These are phyloP conservation scores for Macrostomum cliftonense DNA, from an alignment of 2,888 invertebrate genomes.

Conservation along the genomic window DNA sequence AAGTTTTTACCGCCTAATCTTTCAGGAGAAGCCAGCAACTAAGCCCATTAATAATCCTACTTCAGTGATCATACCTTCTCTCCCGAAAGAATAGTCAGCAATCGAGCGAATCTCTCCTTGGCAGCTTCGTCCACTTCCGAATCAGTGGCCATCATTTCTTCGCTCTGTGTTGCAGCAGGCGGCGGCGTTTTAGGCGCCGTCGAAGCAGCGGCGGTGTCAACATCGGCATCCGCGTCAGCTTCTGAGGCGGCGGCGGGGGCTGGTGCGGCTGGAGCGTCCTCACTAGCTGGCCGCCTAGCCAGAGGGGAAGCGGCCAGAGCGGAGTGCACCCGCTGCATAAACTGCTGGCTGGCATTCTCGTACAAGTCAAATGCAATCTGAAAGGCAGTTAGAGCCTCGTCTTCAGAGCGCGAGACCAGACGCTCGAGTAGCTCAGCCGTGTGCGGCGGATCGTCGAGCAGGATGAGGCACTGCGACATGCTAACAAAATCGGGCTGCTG, in stretches of 20 bases:
- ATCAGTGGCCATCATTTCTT: conserved; percentile 17
- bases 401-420: conserved; percentile 46
- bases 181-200: conserved; percentile 6
- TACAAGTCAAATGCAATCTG: conserved; percentile 97
- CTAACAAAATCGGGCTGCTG: conserved; percentile 9
- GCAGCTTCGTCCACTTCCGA: conserved; percentile 37
- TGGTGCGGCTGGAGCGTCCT: conserved; percentile 3
- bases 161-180: conserved; percentile 15
- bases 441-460: conserved; percentile 73
- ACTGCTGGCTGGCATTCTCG: conserved; percentile 94
- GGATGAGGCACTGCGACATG: conserved; percentile 65
- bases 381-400: conserved; percentile 78
- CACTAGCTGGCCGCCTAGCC: not conserved
- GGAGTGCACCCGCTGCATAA: conserved; percentile 64
- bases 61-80: conserved; percentile 5
- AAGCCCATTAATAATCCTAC: too few relatives aligned
- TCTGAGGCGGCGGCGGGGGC: conserved; percentile 7
- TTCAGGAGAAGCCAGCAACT: too few relatives aligned
- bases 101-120: conserved; percentile 19
- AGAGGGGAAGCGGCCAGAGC: conserved; percentile 48
- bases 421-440: conserved; percentile 80
- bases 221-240: not conserved
- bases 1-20: too few relatives aligned
- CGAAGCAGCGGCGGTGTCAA: not conserved
- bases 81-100: conserved; percentile 8